These are phyloP conservation scores for Bombus consobrinus DNA, from an alignment of 1,140 invertebrate genomes.

Conservation along the genomic window DNA sequence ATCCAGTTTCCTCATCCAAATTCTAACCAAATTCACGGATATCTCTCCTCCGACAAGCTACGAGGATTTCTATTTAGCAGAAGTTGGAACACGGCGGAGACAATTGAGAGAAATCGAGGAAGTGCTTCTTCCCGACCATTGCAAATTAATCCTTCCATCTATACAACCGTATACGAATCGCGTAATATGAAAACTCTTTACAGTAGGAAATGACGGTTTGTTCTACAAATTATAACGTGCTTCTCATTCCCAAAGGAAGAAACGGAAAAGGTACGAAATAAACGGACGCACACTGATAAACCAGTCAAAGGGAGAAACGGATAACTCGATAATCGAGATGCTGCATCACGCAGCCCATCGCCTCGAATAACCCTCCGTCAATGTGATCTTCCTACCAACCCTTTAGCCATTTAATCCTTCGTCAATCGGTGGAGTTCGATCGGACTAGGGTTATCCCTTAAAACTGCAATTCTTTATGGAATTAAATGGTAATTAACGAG, in stretches of 20 bases:
- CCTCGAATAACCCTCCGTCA: slow-evolving; percentile 37
- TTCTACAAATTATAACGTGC: accelerated
- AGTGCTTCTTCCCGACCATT: not conserved
- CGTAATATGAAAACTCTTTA: not conserved
- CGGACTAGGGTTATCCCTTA: not conserved
- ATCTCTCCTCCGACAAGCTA: slow-evolving; percentile 57
- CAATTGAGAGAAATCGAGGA: slow-evolving; percentile 55
- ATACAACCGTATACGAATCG: not conserved
- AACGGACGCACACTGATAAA: not conserved
- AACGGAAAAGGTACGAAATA: no score
- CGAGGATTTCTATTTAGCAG: slow-evolving; percentile 79
- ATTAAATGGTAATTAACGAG: slow-evolving; percentile 29
- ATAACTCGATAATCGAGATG: slow-evolving; percentile 28
- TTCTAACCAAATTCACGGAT: slow-evolving; percentile 79
- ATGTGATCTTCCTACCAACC: not conserved
- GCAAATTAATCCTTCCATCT: slow-evolving; percentile 12
- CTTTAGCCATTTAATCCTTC: slow-evolving; percentile 28
- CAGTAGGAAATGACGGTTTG: not conserved
- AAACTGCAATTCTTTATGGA: slow-evolving; percentile 24
- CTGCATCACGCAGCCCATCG: slow-evolving; percentile 39
- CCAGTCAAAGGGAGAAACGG: no score
- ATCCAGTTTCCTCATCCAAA: slow-evolving; percentile 79
- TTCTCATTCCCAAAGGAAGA: accelerated
- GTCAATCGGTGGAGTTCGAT: not conserved
- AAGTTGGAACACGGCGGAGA: slow-evolving; percentile 59